phyloP scores from a whole-genome alignment of 2,113 vertebrate species.

The Candoia aspera region DNA sequence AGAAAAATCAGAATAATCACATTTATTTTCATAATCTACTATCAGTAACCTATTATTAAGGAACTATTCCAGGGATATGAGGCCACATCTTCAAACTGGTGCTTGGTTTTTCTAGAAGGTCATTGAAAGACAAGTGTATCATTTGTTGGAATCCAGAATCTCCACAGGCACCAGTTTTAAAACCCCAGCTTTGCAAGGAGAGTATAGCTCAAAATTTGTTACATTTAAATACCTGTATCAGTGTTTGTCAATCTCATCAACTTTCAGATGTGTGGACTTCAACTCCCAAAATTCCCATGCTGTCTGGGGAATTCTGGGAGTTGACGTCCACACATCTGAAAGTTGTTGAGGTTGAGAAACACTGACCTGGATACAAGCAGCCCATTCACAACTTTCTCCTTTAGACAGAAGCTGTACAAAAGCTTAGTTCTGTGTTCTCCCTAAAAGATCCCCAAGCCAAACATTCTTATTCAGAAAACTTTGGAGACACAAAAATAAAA shows the following conservation, averaged over 20 bases:
- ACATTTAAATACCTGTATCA: not conserved
- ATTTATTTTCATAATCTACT: not conserved
- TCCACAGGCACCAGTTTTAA: not conserved
- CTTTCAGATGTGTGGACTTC: too few species aligned
- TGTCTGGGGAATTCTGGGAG: too few species aligned
- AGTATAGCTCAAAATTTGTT: not conserved
- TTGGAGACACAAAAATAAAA: not conserved
- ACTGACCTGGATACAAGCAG: not conserved
- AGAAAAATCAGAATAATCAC: not conserved
- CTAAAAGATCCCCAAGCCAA: not conserved
- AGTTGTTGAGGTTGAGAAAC: too few species aligned
- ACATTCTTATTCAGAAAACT: not conserved
- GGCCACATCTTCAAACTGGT: not conserved
- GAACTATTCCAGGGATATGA: not conserved
- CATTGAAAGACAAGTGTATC: not conserved
- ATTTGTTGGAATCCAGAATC: not conserved
- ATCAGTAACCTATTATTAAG: not conserved
- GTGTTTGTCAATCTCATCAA: too few species aligned
- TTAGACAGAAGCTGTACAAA: not conserved
- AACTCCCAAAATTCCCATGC: too few species aligned
- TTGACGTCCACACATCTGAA: too few species aligned
- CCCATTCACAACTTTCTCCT: not conserved
- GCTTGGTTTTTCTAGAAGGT: not conserved
- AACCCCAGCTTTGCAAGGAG: not conserved
- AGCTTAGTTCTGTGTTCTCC: not conserved